Percentiles rank a stretch among this genome's conserved stretches.
These are phyloP conservation scores for Drosophila dunni DNA, from an alignment of 1,140 invertebrate genomes.

Conservation along the genomic window DNA sequence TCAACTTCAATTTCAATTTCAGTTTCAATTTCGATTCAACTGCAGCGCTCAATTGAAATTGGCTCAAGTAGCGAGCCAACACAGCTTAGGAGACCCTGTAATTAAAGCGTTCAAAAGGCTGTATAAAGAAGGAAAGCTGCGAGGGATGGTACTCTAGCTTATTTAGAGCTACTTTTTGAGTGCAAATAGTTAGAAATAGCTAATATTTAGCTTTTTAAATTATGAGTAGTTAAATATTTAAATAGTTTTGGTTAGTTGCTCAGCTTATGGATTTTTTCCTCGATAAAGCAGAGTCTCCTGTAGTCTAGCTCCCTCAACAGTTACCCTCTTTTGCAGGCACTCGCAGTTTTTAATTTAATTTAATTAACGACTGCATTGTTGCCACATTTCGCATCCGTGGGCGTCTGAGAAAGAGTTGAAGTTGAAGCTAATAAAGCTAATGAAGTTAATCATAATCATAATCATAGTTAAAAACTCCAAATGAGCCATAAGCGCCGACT, in stretches of 20 bases:
- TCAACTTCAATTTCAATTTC: conserved; percentile 19
- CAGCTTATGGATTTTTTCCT: too few species aligned
- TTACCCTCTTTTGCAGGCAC: background rate
- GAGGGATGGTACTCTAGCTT: too few species aligned
- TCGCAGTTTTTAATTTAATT: conserved; percentile 25
- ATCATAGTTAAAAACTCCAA: conserved; percentile 37
- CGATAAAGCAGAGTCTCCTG: background rate
- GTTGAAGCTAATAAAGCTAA: conserved; percentile 25
- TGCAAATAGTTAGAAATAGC: too few species aligned
- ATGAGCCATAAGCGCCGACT: conserved; percentile 17
- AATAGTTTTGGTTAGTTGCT: too few species aligned
- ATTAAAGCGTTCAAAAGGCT: too few species aligned
- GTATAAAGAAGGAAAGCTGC: too few species aligned
- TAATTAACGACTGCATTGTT: conserved; percentile 39
- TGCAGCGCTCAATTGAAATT: conserved; percentile 51
- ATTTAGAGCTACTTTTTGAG: too few species aligned
- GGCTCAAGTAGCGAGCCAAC: conserved; percentile 18
- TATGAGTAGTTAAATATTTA: too few species aligned
- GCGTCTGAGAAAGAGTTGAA: conserved; percentile 29
- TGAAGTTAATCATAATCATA: conserved; percentile 14
- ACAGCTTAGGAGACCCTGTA: too few species aligned
- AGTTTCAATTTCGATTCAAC: conserved; percentile 14
- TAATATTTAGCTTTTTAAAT: too few species aligned
- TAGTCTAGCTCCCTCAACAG: background rate
- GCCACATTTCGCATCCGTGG: conserved; percentile 36